Base-by-base conservation (phyloP, 2,888 invertebrate species). In the Phragmatobia fuliginosa region DNA sequence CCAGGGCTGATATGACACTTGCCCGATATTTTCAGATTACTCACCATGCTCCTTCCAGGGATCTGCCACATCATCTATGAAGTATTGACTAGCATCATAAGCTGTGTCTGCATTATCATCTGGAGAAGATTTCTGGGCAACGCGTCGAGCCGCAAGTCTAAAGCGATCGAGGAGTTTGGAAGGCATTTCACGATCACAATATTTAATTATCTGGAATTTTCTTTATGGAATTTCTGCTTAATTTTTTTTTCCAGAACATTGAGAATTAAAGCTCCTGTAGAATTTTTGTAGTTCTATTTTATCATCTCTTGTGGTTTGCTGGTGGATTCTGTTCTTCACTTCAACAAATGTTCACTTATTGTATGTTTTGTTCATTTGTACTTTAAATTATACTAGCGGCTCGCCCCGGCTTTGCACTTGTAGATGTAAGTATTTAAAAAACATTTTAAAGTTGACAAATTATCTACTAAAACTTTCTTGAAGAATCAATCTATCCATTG, bases 81-180 rank as follows among this genome's bases (percentile, higher is more conserved):
- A 97, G 93, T 97, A 97, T 82, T 96, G 96, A 72, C 96, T 96
- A 56, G 96, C 97, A 77, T 97, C 97, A 82, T 96, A 96, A 1
- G 97, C 97, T 16, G 96, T 91, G 79, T 97, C 97, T 0, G 96
- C 62, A 68, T 4, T 83, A 88, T 6, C 18, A 32, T 56, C 68
- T 78, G 5, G 73, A 31, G 11, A 3, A 11, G 31, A 33, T 0
- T 31, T 41, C 36, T 49, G 78, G 75, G 65, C 76, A 36, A 67
- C 82, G 14, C 61, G 80, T 73, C 73, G 81, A 72, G 85, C 85
- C 6, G 83, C 82, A 18, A 80, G 78, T 28, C 88, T 86, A 68
- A 88, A 84, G 0, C 89, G 85, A 21, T 74, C 83, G 41, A 89
- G 71, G 72, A 79, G 74, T 52, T 14, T 38, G 1, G 66, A 41